phyloP scores from a whole-genome alignment of 2,888 invertebrate species.

The Perizoma flavofasciatum region DNA sequence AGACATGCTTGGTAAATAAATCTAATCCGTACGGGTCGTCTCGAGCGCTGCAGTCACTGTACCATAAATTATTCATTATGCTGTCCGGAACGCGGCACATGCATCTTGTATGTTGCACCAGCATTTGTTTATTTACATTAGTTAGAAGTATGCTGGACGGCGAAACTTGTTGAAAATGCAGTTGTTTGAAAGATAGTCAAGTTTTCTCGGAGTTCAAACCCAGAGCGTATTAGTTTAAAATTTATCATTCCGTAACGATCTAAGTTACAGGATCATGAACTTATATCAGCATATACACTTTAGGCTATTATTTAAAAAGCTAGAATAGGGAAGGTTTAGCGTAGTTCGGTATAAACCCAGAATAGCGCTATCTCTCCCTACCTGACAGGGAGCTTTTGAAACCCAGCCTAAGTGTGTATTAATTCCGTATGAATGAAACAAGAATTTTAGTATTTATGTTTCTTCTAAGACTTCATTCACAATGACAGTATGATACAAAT shows the following conservation, averaged over 20 bases:
- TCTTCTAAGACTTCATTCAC: background rate
- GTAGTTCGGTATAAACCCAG: too few relatives aligned
- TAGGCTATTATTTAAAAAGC: too few relatives aligned
- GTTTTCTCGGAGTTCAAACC: background rate
- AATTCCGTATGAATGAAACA: too few relatives aligned
- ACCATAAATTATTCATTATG: slow-evolving; percentile 53
- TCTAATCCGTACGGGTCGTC: slow-evolving; percentile 38
- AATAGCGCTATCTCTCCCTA: too few relatives aligned
- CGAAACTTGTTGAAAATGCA: slow-evolving; percentile 35
- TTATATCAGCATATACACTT: too few relatives aligned
- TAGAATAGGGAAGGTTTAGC: too few relatives aligned
- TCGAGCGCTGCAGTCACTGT: slow-evolving; percentile 48
- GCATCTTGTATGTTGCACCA: slow-evolving; percentile 49
- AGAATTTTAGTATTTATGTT: too few relatives aligned
- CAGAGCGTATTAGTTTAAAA: too few relatives aligned
- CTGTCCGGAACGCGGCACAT: slow-evolving; percentile 44
- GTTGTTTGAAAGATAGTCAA: slow-evolving; percentile 28
- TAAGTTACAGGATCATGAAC: background rate
- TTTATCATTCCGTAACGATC: background rate
- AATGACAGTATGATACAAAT: background rate
- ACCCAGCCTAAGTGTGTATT: too few relatives aligned
- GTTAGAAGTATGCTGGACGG: slow-evolving; percentile 34
- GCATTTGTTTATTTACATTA: slow-evolving; percentile 51
- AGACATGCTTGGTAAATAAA: slow-evolving; percentile 43
- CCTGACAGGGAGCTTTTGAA: too few relatives aligned